Evolutionary conservation across 2,797 vertebrate species (phyloP).

Genomic region (Peromyscus nudipes): DNA sequence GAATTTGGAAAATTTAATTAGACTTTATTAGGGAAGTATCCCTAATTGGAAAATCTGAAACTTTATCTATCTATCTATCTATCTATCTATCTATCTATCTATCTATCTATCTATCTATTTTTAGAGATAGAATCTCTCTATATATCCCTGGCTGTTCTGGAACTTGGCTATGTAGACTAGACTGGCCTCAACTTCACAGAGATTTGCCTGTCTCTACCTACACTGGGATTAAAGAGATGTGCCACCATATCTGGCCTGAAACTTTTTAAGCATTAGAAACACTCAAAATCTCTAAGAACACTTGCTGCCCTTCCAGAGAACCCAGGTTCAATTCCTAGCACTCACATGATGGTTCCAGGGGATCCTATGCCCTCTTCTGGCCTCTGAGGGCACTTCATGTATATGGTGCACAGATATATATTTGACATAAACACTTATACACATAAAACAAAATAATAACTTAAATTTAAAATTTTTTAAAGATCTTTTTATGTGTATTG

Average conservation of each 20-base stretch:
- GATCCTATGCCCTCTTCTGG: neutral
- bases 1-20: neutral
- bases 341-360: neutral
- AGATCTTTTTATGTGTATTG: neutral
- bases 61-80: neutral
- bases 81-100: too few relatives aligned
- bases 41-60: neutral
- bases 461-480: neutral
- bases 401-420: neutral
- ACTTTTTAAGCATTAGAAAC: neutral
- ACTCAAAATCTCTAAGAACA: neutral
- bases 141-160: neutral
- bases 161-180: neutral
- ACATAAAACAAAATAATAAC: neutral
- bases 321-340: neutral
- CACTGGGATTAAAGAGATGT: neutral
- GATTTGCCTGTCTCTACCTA: neutral
- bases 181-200: neutral
- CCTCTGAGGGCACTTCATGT: neutral
- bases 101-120: neutral
- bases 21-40: neutral
- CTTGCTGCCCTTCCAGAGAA: neutral
- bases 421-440: neutral
- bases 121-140: neutral
- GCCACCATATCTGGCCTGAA: neutral